Base-by-base conservation (phyloP, 2,888 invertebrate genomes). In the Drosophila flavopinicola region DNA sequence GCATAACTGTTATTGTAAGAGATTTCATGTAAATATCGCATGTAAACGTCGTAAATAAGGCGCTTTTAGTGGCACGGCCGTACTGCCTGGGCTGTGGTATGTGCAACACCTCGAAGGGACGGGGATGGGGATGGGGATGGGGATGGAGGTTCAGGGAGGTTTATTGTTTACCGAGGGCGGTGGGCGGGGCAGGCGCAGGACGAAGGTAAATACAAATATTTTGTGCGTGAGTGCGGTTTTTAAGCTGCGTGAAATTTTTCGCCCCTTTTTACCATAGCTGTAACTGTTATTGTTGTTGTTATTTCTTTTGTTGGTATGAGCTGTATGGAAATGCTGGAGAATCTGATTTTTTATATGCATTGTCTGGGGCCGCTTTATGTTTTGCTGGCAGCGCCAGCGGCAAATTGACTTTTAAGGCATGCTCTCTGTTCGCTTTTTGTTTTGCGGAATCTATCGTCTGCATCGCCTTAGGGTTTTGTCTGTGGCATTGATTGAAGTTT, bases 171-270 rank as follows among this genome's bases (percentile, higher is more conserved):
- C 75, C 78, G 48, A 68, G 67, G 9, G 27, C 3, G 5, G 6
- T 7, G 9, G 24, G 25, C 37, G 52, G 29, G 11, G 52, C 45
- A 33, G 10, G 59, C 47, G 7, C 13, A 32, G 24, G 24, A 58
- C 17, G 66, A 78, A 80, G 85, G 85, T 85, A 85, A 80, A 80
- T 85, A 80, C 70, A 85, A 85, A 80, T 80, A 80, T 80, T 85
- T 80, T 82, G 85, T 83, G 86, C 86, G 82, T 83, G 86, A 83
- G 86, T 85, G 82, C 86, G 82, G 82, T 83, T 83, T 83, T 83
- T 85, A 83, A 85, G 82, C 86, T 85, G 82, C 82, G 86, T 84
- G 77, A 85, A 85, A 85, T 71, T 70, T 64, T 68, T 66, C 61
- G 66, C 66, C 78, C 64, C 70, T 67, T 75, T 74, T 74, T 35